phyloP scores from a whole-genome alignment of 2,888 invertebrate genomes.

The Platycheirus rosarum region DNA sequence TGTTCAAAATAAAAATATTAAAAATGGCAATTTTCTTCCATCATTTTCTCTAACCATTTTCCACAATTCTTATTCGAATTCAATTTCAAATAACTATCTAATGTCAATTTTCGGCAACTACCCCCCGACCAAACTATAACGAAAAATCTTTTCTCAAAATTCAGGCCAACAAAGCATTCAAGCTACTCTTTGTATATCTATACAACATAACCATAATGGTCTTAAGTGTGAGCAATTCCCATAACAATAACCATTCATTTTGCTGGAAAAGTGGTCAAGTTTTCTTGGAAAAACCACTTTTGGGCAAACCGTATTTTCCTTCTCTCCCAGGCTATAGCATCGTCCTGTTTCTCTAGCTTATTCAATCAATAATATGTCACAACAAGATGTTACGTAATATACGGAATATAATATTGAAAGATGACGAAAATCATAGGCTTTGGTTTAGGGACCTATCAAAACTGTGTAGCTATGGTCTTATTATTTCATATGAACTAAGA shows the following conservation, averaged over 20 bases:
- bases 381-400: constrained; percentile 59
- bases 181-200: background rate
- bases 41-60: background rate
- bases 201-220: background rate
- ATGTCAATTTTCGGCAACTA: constrained; percentile 34
- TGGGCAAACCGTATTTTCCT: constrained; percentile 47
- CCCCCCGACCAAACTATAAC: background rate
- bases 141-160: constrained; percentile 17
- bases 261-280: constrained; percentile 29
- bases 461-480: constrained; percentile 19
- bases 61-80: background rate
- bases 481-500: constrained; percentile 23
- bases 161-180: constrained; percentile 1
- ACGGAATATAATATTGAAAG: constrained; percentile 39
- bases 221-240: constrained; percentile 57
- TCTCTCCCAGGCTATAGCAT: background rate
- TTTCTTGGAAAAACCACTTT: constrained; percentile 54
- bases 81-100: constrained; percentile 40
- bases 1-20: too few species aligned
- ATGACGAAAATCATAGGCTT: constrained; percentile 22
- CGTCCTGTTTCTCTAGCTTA: constrained; percentile 6
- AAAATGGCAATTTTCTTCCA: background rate
- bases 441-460: background rate
- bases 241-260: constrained; percentile 46
- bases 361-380: constrained; percentile 65